phyloP scores from a whole-genome alignment of 37 sponge, comb jelly and placozoan species.

The Bolinopsis microptera region DNA sequence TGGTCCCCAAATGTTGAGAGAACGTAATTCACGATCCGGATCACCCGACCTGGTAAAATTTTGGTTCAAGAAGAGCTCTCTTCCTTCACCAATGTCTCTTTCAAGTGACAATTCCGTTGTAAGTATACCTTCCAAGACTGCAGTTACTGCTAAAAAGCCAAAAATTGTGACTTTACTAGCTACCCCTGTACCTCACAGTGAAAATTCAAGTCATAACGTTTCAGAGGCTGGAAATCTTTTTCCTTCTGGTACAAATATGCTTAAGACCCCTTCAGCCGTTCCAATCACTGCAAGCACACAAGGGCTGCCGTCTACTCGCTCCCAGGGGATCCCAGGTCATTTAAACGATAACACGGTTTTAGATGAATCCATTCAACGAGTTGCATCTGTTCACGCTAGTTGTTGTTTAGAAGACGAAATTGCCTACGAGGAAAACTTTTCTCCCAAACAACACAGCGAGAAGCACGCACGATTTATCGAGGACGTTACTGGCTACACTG shows the following conservation, averaged over 20 bases:
- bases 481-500: not conserved
- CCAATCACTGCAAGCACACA: not conserved
- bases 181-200: not conserved
- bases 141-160: not conserved
- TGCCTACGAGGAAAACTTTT: slow-evolving; percentile 1
- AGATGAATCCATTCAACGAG: not conserved
- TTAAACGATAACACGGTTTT: not conserved
- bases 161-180: not conserved
- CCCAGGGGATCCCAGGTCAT: too few relatives aligned
- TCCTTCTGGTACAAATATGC: not conserved
- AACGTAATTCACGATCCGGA: not conserved
- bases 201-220: too few relatives aligned
- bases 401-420: slow-evolving; percentile 40
- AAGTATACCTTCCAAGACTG: not conserved
- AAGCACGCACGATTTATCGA: slow-evolving; percentile 37
- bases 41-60: not conserved
- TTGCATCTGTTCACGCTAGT: slow-evolving; percentile 48
- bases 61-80: not conserved
- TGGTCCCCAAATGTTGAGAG: not conserved
- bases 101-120: not conserved
- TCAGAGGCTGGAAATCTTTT: not conserved
- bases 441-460: slow-evolving; percentile 25
- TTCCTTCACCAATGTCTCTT: not conserved
- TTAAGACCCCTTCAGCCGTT: not conserved
- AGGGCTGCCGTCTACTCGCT: not conserved